Evolutionary conservation across 2,113 vertebrate species (phyloP).

Genomic region (Brachyhypopomus gauderio): DNA sequence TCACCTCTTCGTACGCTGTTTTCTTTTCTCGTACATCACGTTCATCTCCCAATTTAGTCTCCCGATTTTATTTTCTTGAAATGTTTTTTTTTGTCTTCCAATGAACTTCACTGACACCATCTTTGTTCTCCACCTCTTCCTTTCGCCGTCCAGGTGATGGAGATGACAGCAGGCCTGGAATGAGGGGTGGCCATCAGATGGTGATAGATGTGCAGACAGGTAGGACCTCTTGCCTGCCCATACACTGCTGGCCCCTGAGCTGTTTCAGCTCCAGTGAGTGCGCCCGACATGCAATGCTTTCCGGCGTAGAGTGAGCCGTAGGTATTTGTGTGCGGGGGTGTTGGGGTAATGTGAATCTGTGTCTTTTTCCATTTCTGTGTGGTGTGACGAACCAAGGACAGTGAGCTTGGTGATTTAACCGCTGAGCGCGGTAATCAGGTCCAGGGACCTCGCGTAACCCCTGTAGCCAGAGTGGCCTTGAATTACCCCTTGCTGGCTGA

Average conservation of each 20-base stretch:
- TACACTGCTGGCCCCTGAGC: neutral
- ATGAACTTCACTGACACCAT: too few species aligned
- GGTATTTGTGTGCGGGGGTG: neutral
- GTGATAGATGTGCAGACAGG: slow-evolving; percentile 98
- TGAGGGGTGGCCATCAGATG: slow-evolving; percentile 99
- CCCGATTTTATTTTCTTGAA: neutral
- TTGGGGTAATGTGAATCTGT: slow-evolving; percentile 13
- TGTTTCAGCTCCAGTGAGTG: slow-evolving; percentile 12
- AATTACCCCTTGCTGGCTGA: slow-evolving; percentile 19
- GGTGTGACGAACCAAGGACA: neutral
- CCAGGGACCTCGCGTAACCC: slow-evolving; percentile 37
- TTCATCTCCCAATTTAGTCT: neutral
- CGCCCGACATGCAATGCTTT: slow-evolving; percentile 21
- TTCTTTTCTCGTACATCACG: neutral
- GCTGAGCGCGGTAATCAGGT: slow-evolving; percentile 28
- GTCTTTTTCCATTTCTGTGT: slow-evolving; percentile 17
- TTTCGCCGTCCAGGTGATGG: slow-evolving; percentile 79
- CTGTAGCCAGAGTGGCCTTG: slow-evolving; percentile 2
- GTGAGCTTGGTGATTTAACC: neutral
- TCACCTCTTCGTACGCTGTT: neutral
- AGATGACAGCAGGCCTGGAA: slow-evolving; percentile 95
- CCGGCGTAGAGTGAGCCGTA: neutral
- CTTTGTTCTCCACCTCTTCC: neutral
- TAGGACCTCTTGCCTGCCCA: slow-evolving; percentile 65
- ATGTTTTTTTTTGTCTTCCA: neutral